A percentile compares a stretch with the other conserved stretches of the same genome.
These are phyloP conservation scores for Sebastolobus alascanus DNA, from an alignment of 2,797 vertebrate genomes.

Conservation along the genomic window DNA sequence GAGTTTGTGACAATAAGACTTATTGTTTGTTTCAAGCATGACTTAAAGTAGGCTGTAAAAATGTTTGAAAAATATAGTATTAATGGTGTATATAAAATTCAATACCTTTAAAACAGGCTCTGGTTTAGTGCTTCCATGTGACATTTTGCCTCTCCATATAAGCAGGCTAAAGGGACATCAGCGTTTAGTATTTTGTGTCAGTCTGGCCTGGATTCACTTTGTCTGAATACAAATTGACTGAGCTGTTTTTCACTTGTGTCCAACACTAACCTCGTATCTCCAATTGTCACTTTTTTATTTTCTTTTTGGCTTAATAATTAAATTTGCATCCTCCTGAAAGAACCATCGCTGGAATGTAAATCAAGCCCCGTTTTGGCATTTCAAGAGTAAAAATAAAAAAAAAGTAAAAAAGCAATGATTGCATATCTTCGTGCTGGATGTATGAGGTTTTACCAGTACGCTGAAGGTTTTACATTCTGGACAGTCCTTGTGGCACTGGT, in stretches of 20 bases:
- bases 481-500: constrained; percentile 39
- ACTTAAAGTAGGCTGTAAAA: background rate
- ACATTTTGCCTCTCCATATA: constrained; percentile 9
- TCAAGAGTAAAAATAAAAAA: background rate
- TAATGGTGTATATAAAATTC: background rate
- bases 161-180: background rate
- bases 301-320: constrained; percentile 2
- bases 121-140: constrained; percentile 3
- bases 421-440: constrained; percentile 9
- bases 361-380: background rate
- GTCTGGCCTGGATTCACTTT: constrained; percentile 13
- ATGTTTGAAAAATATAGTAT: background rate
- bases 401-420: background rate
- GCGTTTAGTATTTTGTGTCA: constrained; percentile 43
- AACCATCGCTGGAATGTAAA: background rate
- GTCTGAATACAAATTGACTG: constrained; percentile 39
- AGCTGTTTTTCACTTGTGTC: constrained; percentile 13
- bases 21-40: background rate
- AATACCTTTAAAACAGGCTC: constrained; percentile 1
- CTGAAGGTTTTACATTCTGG: constrained; percentile 44
- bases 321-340: background rate
- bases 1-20: background rate
- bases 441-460: constrained; percentile 24
- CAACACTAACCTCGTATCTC: constrained; percentile 2
- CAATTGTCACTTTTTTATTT: background rate